Percentiles rank a stretch among this genome's conserved stretches.
These are phyloP conservation scores for Epinephelus cyanopodus DNA, from an alignment of 2,113 vertebrate species.

Conservation along the genomic window DNA sequence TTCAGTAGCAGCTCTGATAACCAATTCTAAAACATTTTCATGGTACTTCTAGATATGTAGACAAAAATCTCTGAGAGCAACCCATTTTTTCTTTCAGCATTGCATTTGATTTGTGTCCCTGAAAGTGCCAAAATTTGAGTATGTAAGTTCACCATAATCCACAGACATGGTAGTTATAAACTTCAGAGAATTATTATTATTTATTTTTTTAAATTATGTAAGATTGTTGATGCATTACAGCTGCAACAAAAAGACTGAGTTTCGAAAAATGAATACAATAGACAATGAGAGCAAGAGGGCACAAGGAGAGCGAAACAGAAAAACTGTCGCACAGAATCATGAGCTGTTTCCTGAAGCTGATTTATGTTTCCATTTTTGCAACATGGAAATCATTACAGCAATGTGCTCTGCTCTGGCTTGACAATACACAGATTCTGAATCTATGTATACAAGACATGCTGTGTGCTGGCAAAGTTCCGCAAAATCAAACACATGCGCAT, in stretches of 20 bases:
- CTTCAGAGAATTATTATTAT: not conserved
- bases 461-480: not conserved
- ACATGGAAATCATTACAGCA: slow-evolving; percentile 1
- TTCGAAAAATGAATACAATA: not conserved
- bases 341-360: slow-evolving; percentile 13
- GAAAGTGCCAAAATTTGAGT: not conserved
- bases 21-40: slow-evolving; percentile 27
- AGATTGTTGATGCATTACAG: not conserved
- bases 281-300: not conserved
- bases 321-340: not conserved
- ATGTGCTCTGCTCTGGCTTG: not conserved
- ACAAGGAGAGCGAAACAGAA: not conserved
- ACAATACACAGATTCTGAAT: slow-evolving; percentile 3
- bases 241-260: not conserved
- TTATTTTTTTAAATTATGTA: too few relatives aligned
- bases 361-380: slow-evolving; percentile 27
- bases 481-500: slow-evolving; percentile 27
- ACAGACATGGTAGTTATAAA: not conserved
- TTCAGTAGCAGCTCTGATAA: slow-evolving; percentile 15
- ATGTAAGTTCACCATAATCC: not conserved
- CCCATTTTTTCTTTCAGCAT: not conserved
- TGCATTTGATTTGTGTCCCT: not conserved
- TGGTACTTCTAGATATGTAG: not conserved
- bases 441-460: slow-evolving; percentile 15
- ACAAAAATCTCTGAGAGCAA: not conserved